A percentile compares a stretch with the other conserved stretches of the same genome.
Conservation (phyloP, 2,113 vertebrate genomes). For the Lophotis ruficrista region DNA sequence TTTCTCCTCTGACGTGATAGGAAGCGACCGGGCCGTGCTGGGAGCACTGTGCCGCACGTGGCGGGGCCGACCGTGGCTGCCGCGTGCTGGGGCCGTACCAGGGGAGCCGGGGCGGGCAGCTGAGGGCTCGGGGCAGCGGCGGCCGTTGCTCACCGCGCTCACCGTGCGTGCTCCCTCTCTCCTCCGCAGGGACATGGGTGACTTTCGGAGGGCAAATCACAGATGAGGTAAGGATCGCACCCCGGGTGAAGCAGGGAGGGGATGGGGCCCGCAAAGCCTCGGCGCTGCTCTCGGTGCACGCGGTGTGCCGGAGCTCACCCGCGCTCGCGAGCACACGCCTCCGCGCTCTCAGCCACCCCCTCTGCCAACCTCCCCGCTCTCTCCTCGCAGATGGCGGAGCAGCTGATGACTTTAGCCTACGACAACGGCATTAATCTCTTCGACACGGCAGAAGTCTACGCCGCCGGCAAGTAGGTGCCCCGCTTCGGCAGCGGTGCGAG, state of each 20-base stretch:
- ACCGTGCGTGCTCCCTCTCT: background rate
- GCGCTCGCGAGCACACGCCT: background rate
- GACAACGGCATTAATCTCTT: constrained; percentile 99
- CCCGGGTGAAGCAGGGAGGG: accelerated
- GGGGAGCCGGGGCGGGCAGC: background rate
- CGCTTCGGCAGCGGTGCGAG: accelerated
- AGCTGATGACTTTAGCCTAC: constrained; percentile 97
- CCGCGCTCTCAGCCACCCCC: background rate
- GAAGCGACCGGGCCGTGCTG: background rate
- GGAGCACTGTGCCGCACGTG: background rate
- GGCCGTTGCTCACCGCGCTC: accelerated
- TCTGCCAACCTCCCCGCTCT: background rate
- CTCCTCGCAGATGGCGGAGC: constrained; percentile 91
- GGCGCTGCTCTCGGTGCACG: background rate
- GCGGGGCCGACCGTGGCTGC: background rate
- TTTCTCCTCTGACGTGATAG: background rate
- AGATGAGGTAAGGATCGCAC: constrained; percentile 86
- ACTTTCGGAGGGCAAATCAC: constrained; percentile 98
- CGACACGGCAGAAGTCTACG: constrained; percentile 97
- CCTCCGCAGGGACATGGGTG: constrained; percentile 93
- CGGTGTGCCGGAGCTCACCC: accelerated
- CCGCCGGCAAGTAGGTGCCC: constrained; percentile 93
- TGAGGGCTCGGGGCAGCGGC: accelerated
- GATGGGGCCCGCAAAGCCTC: background rate
- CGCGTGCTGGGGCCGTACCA: background rate